Conservation (phyloP, 2,888 invertebrate genomes). For the Polymixis lichenea region DNA sequence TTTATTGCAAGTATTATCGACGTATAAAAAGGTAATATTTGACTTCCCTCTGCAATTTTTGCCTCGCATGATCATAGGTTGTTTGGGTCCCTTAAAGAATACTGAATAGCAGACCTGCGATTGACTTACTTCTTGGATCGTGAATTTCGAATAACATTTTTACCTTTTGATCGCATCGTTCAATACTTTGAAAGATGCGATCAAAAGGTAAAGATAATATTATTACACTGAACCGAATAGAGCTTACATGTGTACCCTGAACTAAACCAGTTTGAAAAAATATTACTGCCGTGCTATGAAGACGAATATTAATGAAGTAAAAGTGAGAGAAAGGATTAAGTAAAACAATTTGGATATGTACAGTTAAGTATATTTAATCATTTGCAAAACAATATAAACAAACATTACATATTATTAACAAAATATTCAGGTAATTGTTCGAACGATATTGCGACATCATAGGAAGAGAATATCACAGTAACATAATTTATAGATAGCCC, state of each 20-base stretch:
- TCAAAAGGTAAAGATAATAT: no score
- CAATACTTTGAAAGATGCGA: no score
- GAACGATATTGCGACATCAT: slow-evolving; percentile 74
- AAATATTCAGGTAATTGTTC: slow-evolving; percentile 77
- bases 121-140: slow-evolving; percentile 11
- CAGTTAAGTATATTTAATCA: slow-evolving; percentile 69
- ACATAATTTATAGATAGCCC: slow-evolving; percentile 69
- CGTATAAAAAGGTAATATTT: slow-evolving; percentile 25
- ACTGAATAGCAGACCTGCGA: slow-evolving; percentile 1
- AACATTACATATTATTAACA: slow-evolving; percentile 72
- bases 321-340: slow-evolving; percentile 6
- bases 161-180: background rate
- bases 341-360: slow-evolving; percentile 63
- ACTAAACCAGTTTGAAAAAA: background rate
- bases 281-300: background rate
- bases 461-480: slow-evolving; percentile 88
- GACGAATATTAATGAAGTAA: background rate
- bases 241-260: background rate
- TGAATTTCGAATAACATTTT: slow-evolving; percentile 4
- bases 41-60: slow-evolving; percentile 24
- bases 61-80: slow-evolving; percentile 38
- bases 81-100: slow-evolving; percentile 14
- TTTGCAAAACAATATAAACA: slow-evolving; percentile 73
- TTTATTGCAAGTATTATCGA: slow-evolving; percentile 30
- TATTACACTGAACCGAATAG: background rate